phyloP scores from a whole-genome alignment of 2,797 vertebrate genomes.

The Hypotaenidia okinawae region DNA sequence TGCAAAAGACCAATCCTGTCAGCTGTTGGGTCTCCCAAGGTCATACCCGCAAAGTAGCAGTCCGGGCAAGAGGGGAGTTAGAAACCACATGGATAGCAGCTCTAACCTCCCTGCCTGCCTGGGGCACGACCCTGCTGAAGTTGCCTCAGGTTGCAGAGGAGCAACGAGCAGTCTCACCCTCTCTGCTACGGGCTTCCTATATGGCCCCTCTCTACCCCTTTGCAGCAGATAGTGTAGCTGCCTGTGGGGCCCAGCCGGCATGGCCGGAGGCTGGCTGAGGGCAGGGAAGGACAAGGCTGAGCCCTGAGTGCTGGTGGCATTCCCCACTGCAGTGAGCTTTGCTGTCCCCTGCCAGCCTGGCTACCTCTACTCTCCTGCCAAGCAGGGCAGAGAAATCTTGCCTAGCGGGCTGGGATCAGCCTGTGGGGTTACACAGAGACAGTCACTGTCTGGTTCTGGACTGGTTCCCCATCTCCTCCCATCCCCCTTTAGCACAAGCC shows the following conservation, averaged over 20 bases:
- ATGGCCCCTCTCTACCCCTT: not conserved
- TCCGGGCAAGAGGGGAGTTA: not conserved
- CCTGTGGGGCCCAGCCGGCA: not conserved
- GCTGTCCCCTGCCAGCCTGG: not conserved
- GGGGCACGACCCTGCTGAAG: not conserved
- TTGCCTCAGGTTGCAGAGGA: not conserved
- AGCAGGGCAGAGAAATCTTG: not conserved
- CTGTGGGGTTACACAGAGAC: not conserved
- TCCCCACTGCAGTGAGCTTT: not conserved
- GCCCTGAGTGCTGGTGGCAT: not conserved
- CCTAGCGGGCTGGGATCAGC: not conserved
- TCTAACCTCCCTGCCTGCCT: not conserved
- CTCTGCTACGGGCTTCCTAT: not conserved
- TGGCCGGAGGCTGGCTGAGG: not conserved
- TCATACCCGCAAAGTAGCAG: not conserved
- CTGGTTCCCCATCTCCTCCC: not conserved
- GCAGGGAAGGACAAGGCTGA: not conserved
- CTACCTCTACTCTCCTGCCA: not conserved
- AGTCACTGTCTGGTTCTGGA: not conserved
- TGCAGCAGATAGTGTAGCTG: not conserved
- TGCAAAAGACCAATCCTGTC: not conserved
- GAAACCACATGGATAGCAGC: fast-evolving
- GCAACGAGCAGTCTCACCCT: not conserved
- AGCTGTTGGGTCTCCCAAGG: not conserved
- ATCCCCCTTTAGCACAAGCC: not conserved